Evolutionary conservation across 1,140 invertebrate species (phyloP).

Genomic region (Heliconius nattereri): DNA sequence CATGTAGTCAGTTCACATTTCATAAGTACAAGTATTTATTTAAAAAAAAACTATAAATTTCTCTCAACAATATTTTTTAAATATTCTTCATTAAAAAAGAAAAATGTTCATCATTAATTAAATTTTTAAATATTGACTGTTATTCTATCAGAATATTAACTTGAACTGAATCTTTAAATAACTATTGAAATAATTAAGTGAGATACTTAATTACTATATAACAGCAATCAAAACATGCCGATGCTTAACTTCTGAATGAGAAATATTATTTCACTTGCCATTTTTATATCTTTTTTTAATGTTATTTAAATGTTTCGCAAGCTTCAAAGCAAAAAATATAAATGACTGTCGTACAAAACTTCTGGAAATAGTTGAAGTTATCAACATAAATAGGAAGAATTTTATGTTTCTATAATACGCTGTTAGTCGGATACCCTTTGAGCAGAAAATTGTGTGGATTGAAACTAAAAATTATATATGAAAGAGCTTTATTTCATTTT

Average conservation of each 20-base stretch:
- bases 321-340: constrained; percentile 8
- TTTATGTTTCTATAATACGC: background rate
- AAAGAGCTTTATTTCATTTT: background rate
- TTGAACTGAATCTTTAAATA: background rate
- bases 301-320: background rate
- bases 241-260: background rate
- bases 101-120: too few relatives aligned
- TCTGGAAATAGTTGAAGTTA: background rate
- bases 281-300: background rate
- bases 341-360: background rate
- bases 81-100: too few relatives aligned
- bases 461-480: background rate
- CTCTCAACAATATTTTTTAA: too few relatives aligned
- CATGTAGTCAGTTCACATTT: too few relatives aligned
- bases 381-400: background rate
- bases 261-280: background rate
- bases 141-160: background rate
- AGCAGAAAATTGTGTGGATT: background rate
- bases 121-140: too few relatives aligned
- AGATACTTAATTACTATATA: background rate
- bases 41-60: too few relatives aligned
- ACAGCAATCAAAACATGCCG: background rate
- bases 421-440: background rate
- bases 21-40: too few relatives aligned
- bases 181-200: constrained; percentile 8